Percentiles rank a stretch among this genome's conserved stretches.
phyloP scores from a whole-genome alignment of 2,113 vertebrate species.

The Sylvia atricapilla region DNA sequence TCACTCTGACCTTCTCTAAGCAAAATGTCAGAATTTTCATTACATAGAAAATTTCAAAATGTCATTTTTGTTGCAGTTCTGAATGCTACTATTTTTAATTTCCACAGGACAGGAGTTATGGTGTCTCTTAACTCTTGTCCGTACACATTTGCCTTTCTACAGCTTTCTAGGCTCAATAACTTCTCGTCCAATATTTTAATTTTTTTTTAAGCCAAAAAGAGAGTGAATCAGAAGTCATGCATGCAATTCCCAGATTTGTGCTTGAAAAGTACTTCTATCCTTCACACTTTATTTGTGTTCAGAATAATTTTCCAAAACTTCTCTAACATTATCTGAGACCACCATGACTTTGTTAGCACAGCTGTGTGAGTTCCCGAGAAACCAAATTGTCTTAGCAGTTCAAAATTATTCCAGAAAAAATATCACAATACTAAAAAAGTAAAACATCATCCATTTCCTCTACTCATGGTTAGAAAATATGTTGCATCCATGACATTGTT shows the following conservation, averaged over 20 bases:
- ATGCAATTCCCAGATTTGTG: not conserved
- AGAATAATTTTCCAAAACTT: not conserved
- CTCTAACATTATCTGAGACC: not conserved
- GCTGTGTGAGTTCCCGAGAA: not conserved
- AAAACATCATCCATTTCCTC: not conserved
- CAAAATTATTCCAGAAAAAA: not conserved
- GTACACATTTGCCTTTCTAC: not conserved
- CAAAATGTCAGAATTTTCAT: constrained; percentile 63
- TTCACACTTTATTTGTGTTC: not conserved
- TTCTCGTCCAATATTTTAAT: not conserved
- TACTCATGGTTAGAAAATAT: not conserved
- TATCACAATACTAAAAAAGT: not conserved
- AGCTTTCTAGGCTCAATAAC: not conserved
- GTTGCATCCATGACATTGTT: fast-evolving
- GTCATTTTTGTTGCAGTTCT: constrained; percentile 56
- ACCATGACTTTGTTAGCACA: not conserved
- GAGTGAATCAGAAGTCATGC: not conserved
- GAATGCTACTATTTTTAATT: constrained; percentile 40
- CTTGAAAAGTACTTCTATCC: not conserved
- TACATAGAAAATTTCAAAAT: constrained; percentile 61
- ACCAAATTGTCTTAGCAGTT: not conserved
- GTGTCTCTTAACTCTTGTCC: not conserved
- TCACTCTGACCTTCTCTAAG: constrained; percentile 66
- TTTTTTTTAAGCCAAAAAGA: not conserved
- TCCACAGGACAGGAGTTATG: not conserved